Evolutionary conservation across 2,888 invertebrate species (phyloP), one percentile per base, ranked within the genome.

Genomic region (Lasioglossum figueresi): DNA sequence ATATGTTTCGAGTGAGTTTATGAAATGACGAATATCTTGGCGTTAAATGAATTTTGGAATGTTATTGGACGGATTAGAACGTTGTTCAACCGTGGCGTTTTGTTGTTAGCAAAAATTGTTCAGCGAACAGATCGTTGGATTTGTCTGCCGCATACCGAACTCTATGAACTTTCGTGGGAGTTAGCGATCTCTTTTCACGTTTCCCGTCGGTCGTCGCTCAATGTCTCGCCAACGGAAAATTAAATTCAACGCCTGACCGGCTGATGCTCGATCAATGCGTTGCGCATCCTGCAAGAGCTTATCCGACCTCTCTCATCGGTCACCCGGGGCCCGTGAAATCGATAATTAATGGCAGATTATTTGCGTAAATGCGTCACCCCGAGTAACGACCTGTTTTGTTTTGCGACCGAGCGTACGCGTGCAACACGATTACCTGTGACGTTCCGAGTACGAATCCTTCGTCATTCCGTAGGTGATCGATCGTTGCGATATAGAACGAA

Each of bases 391-490:
- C n/a, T 43, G 75, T 76, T 76, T 66, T 76, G 75, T 83, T 84
- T 84, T 76, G 74, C 34, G 31, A 34, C 37, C 48, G 23, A 43
- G 19, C 31, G 31, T 75, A 56, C n/a, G 52, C 14, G 78, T 10
- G 70, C 63, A 37, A 75, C 79, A 19, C 45, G 59, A 83, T 79
- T 76, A 27, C 59, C 56, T 56, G 40, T 71, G 72, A 63, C 73
- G 63, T 84, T 77, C 70, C 85, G 52, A 73, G 34, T 80, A 80
- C 48, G 56, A 85, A 77, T 75, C 66, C 52, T 31, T 71, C 66
- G n/a, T 63, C 63, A 34, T 80, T 80, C 56, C 31, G 16, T 16
- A 19, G 43, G 56, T 70, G 71, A 85, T 77, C 80, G 84, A 43
- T 77, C 76, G 27, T 45, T 59, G 73, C 43, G 45, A 74, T 37